phyloP scores from a whole-genome alignment of 2,888 invertebrate species.

The Apodemia duryi region DNA sequence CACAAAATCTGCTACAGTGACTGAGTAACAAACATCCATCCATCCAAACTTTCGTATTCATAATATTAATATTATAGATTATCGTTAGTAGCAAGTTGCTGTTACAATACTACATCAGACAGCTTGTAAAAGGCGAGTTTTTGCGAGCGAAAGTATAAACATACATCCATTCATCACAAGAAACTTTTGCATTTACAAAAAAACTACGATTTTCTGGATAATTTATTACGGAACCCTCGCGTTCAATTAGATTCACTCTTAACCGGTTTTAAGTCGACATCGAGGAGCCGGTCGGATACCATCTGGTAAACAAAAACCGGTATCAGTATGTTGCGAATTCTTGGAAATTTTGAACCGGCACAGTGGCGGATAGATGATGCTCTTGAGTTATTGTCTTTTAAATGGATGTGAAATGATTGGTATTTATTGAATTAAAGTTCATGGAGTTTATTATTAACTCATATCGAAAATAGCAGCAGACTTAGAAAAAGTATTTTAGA shows the following conservation, averaged over 20 bases:
- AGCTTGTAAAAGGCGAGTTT: too few species aligned
- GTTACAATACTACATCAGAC: too few species aligned
- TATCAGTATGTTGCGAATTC: conserved; percentile 19
- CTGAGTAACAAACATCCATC: too few species aligned
- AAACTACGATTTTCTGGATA: neutral
- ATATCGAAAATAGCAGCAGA: too few species aligned
- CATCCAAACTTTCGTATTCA: too few species aligned
- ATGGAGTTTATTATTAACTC: neutral
- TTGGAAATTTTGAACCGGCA: neutral
- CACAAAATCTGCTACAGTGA: too few species aligned
- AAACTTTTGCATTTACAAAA: too few species aligned
- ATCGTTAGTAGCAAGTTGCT: too few species aligned
- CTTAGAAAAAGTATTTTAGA: too few species aligned
- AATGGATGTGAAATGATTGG: conserved; percentile 2
- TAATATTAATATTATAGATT: too few species aligned
- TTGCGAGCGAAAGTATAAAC: too few species aligned
- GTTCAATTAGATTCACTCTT: neutral
- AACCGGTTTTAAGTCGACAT: conserved; percentile 23
- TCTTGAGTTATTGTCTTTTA: neutral
- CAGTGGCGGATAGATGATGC: neutral
- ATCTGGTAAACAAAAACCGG: conserved; percentile 33
- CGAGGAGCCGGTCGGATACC: conserved; percentile 31
- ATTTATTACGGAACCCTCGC: neutral
- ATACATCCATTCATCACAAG: too few species aligned
- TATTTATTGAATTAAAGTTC: conserved; percentile 8